Conservation (phyloP, 2,113 vertebrate genomes). For the Holacanthus passer region DNA sequence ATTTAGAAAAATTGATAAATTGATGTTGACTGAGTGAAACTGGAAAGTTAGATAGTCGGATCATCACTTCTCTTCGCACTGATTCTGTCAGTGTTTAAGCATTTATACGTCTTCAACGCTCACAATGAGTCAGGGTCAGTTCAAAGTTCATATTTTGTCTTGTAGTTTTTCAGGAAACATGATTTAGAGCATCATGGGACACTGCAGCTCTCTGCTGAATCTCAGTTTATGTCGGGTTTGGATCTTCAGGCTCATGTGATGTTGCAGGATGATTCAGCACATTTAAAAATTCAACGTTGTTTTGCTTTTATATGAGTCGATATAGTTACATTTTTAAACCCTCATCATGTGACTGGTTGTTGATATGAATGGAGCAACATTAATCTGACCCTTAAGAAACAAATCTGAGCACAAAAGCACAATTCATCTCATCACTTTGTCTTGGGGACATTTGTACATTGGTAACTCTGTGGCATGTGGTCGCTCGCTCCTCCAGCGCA, state of each 20-base stretch:
- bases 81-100: background rate
- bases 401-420: background rate
- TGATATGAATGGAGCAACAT: background rate
- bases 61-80: background rate
- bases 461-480: background rate
- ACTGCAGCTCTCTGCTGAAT: no score
- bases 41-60: background rate
- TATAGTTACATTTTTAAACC: no score
- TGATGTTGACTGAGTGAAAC: background rate
- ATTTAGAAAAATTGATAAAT: background rate
- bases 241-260: no score
- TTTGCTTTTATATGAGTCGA: no score
- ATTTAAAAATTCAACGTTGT: no score
- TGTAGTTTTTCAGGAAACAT: no score
- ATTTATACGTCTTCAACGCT: background rate
- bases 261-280: no score
- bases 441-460: conserved; percentile 13
- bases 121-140: background rate
- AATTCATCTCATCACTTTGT: conserved; percentile 6
- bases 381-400: background rate
- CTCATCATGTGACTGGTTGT: no score
- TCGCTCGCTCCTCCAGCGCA: conserved; percentile 4
- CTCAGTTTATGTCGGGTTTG: no score
- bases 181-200: no score
- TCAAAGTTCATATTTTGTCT: no score